Evolutionary conservation across 2,113 vertebrate species (phyloP).

Genomic region (Delphinapterus leucas): DNA sequence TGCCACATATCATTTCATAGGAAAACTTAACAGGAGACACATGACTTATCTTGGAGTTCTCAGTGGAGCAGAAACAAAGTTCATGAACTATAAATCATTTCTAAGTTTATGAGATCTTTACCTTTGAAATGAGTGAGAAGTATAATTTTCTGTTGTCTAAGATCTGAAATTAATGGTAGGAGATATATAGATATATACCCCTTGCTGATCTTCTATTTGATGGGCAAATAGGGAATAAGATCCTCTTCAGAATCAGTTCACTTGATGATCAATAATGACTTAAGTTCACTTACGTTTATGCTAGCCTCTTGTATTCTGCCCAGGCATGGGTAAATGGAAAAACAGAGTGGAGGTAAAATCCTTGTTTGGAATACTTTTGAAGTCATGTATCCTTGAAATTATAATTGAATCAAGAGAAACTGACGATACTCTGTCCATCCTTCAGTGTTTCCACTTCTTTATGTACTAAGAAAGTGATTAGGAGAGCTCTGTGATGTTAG

Average conservation of each 20-base stretch:
- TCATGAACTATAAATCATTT: slow-evolving; percentile 31
- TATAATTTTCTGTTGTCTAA: slow-evolving; percentile 1
- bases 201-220: background rate
- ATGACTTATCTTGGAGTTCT: slow-evolving; percentile 9
- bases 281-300: background rate
- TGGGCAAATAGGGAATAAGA: background rate
- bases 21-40: background rate
- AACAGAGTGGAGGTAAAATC: background rate
- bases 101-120: slow-evolving; percentile 22
- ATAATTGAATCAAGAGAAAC: background rate
- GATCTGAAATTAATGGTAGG: background rate
- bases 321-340: background rate
- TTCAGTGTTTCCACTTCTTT: background rate
- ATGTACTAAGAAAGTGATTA: background rate
- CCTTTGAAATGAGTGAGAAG: background rate
- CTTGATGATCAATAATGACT: background rate
- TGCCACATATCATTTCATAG: background rate
- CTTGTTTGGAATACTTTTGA: background rate
- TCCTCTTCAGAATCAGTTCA: background rate
- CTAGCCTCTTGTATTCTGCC: background rate
- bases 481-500: background rate
- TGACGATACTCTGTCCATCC: background rate
- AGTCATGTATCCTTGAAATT: background rate
- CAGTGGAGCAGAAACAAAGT: background rate
- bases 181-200: background rate